These are phyloP conservation scores for Melanargia galathea DNA, from an alignment of 2,888 invertebrate species.

Conservation along the genomic window DNA sequence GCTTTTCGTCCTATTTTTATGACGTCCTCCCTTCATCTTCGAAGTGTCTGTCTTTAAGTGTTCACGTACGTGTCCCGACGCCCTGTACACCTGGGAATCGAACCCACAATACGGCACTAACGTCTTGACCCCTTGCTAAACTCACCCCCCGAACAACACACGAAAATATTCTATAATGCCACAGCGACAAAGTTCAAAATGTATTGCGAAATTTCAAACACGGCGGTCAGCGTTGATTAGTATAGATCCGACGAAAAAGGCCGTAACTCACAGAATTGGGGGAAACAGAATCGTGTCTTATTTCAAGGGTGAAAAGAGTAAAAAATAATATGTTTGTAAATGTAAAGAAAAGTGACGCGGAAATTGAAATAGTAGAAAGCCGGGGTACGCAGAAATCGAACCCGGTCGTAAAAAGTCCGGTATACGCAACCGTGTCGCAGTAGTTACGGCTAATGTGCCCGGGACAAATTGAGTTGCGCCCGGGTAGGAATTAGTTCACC, in stretches of 20 bases:
- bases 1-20: conserved; percentile 78
- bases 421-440: conserved; percentile 72
- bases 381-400: conserved; percentile 49
- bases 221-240: conserved; percentile 75
- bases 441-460: conserved; percentile 78
- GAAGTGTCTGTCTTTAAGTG: conserved; percentile 78
- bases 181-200: conserved; percentile 45
- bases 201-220: conserved; percentile 18
- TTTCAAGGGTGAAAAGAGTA: conserved; percentile 23
- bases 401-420: conserved; percentile 70
- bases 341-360: conserved; percentile 50
- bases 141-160: conserved; percentile 29
- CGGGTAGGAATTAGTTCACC: conserved; percentile 73
- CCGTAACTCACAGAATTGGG: conserved; percentile 43
- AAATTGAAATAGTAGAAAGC: conserved; percentile 77
- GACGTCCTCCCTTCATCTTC: conserved; percentile 79
- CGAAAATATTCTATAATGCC: conserved; percentile 47
- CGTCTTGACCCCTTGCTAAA: conserved; percentile 66
- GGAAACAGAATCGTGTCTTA: conserved; percentile 48
- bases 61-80: conserved; percentile 73
- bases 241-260: conserved; percentile 48
- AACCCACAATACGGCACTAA: conserved; percentile 76
- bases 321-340: conserved; percentile 33
- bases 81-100: conserved; percentile 81
- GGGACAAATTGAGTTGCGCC: conserved; percentile 79